Conservation (phyloP, 2,797 vertebrate genomes). For the Synanceia verrucosa region DNA sequence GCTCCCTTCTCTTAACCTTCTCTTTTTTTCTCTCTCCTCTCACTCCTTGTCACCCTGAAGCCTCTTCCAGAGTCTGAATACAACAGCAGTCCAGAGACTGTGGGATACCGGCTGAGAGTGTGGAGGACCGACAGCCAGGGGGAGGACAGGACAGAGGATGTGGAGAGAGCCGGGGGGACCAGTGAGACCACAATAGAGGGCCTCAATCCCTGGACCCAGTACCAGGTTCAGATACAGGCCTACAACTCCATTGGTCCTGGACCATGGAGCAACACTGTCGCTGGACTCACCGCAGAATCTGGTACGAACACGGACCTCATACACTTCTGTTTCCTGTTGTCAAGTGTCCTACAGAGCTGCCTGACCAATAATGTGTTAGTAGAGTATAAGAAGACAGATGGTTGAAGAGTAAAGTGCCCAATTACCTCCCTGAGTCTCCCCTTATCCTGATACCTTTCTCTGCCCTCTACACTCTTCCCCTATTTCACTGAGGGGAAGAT, state of each 20-base stretch:
- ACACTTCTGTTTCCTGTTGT: slow-evolving; percentile 26
- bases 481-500: slow-evolving; percentile 39
- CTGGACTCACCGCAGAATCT: slow-evolving; percentile 88
- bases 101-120: slow-evolving; percentile 89
- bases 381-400: slow-evolving; percentile 53
- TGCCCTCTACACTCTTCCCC: slow-evolving; percentile 44
- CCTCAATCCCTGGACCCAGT: slow-evolving; percentile 91
- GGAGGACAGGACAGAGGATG: slow-evolving; percentile 65
- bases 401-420: slow-evolving; percentile 47
- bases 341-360: slow-evolving; percentile 22
- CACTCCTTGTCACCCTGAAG: slow-evolving; percentile 69
- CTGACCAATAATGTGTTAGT: slow-evolving; percentile 16
- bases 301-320: slow-evolving; percentile 73
- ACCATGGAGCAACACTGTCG: slow-evolving; percentile 88
- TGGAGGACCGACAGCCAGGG: slow-evolving; percentile 79
- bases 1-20: not conserved
- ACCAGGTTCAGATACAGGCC: slow-evolving; percentile 91
- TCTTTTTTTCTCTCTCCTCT: too few relatives aligned
- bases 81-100: slow-evolving; percentile 91
- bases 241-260: slow-evolving; percentile 93
- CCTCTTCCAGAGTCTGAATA: slow-evolving; percentile 89
- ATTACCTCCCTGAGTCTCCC: slow-evolving; percentile 51
- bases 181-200: slow-evolving; percentile 86
- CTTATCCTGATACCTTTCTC: slow-evolving; percentile 33
- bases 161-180: slow-evolving; percentile 68